Base-by-base conservation (phyloP, 2,888 invertebrate genomes). In the Uloborus plumipes region DNA sequence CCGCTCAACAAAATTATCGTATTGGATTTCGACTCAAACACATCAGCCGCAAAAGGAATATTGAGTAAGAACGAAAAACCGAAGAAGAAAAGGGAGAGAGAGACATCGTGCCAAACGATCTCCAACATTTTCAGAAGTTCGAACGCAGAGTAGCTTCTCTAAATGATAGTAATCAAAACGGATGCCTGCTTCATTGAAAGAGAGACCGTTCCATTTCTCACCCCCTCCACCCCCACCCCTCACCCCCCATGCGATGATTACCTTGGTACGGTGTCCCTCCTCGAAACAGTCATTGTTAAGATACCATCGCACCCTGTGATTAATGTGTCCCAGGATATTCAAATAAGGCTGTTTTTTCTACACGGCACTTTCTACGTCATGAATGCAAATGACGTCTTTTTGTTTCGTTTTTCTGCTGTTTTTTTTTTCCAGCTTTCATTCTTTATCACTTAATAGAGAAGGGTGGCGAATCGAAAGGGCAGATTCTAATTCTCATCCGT, bases 141-240 rank as follows among this genome's bases (percentile, higher is more conserved):
- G 39, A 39, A 11, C 39, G n/a, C 53, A 39, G 64, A 39, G 58
- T 69, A 71, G 69, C 77, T 77, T 71, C 55, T 58, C 64, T 71
- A 77, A 77, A 77, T 77, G 77, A 77, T 71, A 71, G 77, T 77
- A 70, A 77, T 77, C 77, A 77, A 71, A 77, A 77, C 77, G 55
- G 71, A 77, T 77, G 77, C 64, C 71, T 55, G 51, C 55, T 53
- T 51, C 77, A 53, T 50, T 65, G 66, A 64, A 47, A 77, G 70
- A 77, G 70, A 39, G 31, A 31, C 18, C 70, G 58, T 55, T 61
- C 26, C 51, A 26, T 69, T 76, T 7, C 3, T 69, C n/a, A n/a
- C 26, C 26, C 51, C 62, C 69, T 26, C 2, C 16, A n/a, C 26
- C 31, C 2, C 11, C 69, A 70, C 76, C 61, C 22, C n/a, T 61